These are phyloP conservation scores for Nudaria mundana DNA, from an alignment of 2,888 invertebrate species.

Conservation along the genomic window DNA sequence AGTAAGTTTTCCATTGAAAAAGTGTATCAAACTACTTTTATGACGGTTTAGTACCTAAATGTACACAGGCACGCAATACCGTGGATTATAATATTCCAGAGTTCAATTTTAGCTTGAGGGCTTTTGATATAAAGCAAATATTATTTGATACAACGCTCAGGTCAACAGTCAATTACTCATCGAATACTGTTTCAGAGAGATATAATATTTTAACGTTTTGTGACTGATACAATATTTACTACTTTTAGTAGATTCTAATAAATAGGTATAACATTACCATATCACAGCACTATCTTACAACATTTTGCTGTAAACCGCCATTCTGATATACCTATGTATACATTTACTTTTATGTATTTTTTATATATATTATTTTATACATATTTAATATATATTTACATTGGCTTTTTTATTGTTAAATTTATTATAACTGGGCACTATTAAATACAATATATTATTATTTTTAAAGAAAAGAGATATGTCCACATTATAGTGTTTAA, in stretches of 20 bases:
- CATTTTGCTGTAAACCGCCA: slow-evolving; percentile 48
- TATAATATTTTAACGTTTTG: slow-evolving; percentile 27
- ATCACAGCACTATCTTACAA: slow-evolving; percentile 65
- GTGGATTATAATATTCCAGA: too few species aligned
- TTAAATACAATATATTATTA: slow-evolving; percentile 32
- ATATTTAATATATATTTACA: slow-evolving; percentile 20
- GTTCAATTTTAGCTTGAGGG: too few species aligned
- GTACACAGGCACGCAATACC: too few species aligned
- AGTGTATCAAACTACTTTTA: too few species aligned
- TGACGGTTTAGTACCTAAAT: too few species aligned
- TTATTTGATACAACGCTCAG: slow-evolving; percentile 36
- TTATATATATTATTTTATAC: background rate
- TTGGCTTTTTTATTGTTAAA: slow-evolving; percentile 37
- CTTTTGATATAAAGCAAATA: slow-evolving; percentile 27
- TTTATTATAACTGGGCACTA: slow-evolving; percentile 51
- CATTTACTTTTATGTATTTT: background rate
- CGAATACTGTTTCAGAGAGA: slow-evolving; percentile 19
- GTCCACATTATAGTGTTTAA: slow-evolving; percentile 64
- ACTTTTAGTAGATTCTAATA: slow-evolving; percentile 42
- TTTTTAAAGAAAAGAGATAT: slow-evolving; percentile 50
- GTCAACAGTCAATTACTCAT: slow-evolving; percentile 31
- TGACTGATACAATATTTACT: slow-evolving; percentile 38
- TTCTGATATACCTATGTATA: slow-evolving; percentile 46
- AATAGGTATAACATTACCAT: slow-evolving; percentile 62
- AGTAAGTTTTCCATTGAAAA: too few species aligned